Evolutionary conservation across 2,797 vertebrate genomes (phyloP).

Genomic region (Acanthis flammea): DNA sequence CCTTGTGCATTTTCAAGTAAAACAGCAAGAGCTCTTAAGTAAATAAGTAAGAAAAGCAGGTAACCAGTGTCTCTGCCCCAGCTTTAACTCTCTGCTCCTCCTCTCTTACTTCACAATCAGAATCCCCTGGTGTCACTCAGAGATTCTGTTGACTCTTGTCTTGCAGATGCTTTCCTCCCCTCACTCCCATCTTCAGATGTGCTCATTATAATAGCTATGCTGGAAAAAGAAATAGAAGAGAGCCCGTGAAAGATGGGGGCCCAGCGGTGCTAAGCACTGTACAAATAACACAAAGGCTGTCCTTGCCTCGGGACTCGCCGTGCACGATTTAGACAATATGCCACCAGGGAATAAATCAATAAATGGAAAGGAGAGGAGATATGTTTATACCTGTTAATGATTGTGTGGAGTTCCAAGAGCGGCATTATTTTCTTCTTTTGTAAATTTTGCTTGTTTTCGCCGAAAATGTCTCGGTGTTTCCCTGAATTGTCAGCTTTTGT

Average conservation of each 20-base stretch:
- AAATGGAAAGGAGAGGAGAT: constrained; percentile 35
- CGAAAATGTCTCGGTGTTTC: background rate
- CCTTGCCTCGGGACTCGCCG: background rate
- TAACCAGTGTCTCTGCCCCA: background rate
- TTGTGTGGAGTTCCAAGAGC: constrained; percentile 1
- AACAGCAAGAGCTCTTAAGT: constrained; percentile 3
- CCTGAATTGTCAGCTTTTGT: background rate
- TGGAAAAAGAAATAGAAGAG: constrained; percentile 31
- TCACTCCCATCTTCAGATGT: background rate
- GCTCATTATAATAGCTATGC: constrained; percentile 27
- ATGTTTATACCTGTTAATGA: constrained; percentile 48
- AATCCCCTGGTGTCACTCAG: background rate
- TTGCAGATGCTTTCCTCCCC: constrained; percentile 26
- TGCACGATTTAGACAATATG: constrained; percentile 51
- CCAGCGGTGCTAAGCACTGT: constrained; percentile 13
- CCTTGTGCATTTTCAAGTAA: constrained; percentile 24
- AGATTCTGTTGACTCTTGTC: constrained; percentile 24
- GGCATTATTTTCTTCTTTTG: background rate
- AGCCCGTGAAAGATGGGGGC: background rate
- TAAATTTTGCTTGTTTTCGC: constrained; percentile 3
- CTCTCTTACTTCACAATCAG: background rate
- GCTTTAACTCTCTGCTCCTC: background rate
- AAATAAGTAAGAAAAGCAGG: constrained; percentile 35
- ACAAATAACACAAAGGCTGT: constrained; percentile 65
- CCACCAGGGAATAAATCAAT: constrained; percentile 18